These are phyloP conservation scores for Pangasius sanitwongsei DNA, from an alignment of 2,797 vertebrate genomes.

Conservation along the genomic window DNA sequence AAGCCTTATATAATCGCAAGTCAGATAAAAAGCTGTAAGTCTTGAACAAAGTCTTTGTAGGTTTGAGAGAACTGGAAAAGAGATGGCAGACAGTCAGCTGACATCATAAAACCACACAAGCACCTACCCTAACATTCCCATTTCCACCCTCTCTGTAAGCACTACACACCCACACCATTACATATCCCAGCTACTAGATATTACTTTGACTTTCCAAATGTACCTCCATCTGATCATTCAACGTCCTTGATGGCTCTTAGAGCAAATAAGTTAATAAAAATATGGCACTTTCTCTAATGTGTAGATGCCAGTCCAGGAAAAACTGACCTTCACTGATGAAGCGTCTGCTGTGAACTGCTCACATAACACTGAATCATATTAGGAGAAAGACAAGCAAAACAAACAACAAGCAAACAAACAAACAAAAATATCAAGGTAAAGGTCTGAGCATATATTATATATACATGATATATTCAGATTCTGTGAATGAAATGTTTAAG, in stretches of 20 bases:
- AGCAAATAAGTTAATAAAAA: background rate
- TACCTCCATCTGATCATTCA: background rate
- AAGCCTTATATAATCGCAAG: background rate
- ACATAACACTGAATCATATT: background rate
- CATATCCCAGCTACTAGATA: background rate
- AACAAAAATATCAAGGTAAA: background rate
- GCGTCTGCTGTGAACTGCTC: background rate
- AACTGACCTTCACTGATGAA: background rate
- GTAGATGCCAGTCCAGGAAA: background rate
- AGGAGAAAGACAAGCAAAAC: background rate
- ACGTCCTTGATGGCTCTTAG: background rate
- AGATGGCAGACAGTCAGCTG: constrained; percentile 26
- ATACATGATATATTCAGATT: background rate
- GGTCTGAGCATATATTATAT: background rate
- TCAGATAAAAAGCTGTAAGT: background rate
- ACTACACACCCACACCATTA: background rate
- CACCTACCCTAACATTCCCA: constrained; percentile 27
- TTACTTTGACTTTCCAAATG: background rate
- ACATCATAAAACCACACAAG: constrained; percentile 32
- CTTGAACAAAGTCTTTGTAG: background rate
- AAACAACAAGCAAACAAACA: background rate
- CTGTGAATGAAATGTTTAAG: background rate
- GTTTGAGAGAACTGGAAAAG: background rate
- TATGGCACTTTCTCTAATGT: background rate
- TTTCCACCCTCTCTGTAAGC: background rate